Percentiles rank a stretch among this genome's conserved stretches.
Conservation (phyloP, 92 coral and sea anemone genomes). For the Anthopleura xanthogrammica region DNA sequence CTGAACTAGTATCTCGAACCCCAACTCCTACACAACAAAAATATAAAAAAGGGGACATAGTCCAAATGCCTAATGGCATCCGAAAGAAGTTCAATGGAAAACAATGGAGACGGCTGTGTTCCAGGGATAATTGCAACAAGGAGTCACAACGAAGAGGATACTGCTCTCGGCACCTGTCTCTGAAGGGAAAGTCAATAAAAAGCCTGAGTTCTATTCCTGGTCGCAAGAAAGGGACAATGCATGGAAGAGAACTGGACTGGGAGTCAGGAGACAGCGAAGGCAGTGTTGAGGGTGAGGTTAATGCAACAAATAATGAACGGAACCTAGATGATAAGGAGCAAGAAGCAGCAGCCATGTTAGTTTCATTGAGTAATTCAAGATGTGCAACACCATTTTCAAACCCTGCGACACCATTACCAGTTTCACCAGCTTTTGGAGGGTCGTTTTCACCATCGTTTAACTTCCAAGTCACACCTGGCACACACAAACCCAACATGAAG, state of each 20-base stretch:
- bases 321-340: slow-evolving; percentile 80
- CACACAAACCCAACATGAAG: slow-evolving; percentile 58
- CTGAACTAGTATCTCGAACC: slow-evolving; percentile 69
- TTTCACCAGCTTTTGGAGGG: slow-evolving; percentile 69
- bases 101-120: slow-evolving; percentile 96
- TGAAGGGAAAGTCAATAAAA: slow-evolving; percentile 83
- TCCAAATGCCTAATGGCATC: slow-evolving; percentile 90
- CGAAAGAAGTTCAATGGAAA: slow-evolving; percentile 97
- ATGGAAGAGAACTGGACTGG: slow-evolving; percentile 89
- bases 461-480: slow-evolving; percentile 57
- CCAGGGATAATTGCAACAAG: slow-evolving; percentile 90
- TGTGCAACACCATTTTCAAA: slow-evolving; percentile 91
- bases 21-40: slow-evolving; percentile 93
- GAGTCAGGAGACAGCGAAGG: slow-evolving; percentile 99
- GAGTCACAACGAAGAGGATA: slow-evolving; percentile 96
- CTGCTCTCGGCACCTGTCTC: slow-evolving; percentile 93
- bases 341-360: slow-evolving; percentile 94
- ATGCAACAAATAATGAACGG: slow-evolving; percentile 38
- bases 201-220: slow-evolving; percentile 82
- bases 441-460: slow-evolving; percentile 76
- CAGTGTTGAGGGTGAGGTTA: slow-evolving; percentile 92
- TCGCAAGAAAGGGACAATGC: slow-evolving; percentile 83
- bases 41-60: slow-evolving; percentile 96
- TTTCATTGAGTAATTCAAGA: slow-evolving; percentile 88
- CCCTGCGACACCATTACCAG: slow-evolving; percentile 84